Evolutionary conservation across 2,888 invertebrate genomes (phyloP), one percentile per base, ranked within the genome.

Genomic region (Drosophila villosipedis): DNA sequence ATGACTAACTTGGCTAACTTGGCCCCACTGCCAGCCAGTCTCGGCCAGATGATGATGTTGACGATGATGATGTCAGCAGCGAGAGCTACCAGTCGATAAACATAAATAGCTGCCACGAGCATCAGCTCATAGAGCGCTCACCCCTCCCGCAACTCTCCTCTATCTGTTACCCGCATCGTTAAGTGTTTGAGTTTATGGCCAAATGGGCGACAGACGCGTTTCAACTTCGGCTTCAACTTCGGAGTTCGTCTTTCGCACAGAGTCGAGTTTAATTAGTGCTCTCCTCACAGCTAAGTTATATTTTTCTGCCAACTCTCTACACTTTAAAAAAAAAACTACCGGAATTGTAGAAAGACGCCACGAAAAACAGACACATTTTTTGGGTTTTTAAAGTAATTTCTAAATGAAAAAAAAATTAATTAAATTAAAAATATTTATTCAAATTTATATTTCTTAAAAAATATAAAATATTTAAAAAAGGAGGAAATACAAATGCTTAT

Each of bases 231-330:
- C 59, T 66, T 66, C 35, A 14, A 35, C 25, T 47, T 3, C 22
- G 47, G 22, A 33, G 31, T 33, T n/a, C 53, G 31, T 50, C 50
- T 9, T 47, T 28, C 25, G 52, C 58, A 54, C 22, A 61, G 47
- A 68, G 76, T 73, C 68, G 74, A 76, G 88, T 82, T 84, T 91
- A 91, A 91, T 87, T 84, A 91, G 90, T 90, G 85, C 73, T 78
- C 68, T 68, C 59, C 67, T 85, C n/a, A 85, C 91, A 80, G 90
- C 90, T 90, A 90, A 90, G 89, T 85, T 90, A 80, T 90, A 90
- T 83, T 70, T 90, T 74, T 83, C 71, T 65, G 72, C 75, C 82
- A 75, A 62, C 69, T 79, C 47, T 59, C 47, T 25, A 16, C 47
- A 47, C 47, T 47, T 9, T n/a, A n/a, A 25, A 16, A 9, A 25